Evolutionary conservation across 2,888 invertebrate genomes (phyloP).

Genomic region (Cryptocephalus primarius): DNA sequence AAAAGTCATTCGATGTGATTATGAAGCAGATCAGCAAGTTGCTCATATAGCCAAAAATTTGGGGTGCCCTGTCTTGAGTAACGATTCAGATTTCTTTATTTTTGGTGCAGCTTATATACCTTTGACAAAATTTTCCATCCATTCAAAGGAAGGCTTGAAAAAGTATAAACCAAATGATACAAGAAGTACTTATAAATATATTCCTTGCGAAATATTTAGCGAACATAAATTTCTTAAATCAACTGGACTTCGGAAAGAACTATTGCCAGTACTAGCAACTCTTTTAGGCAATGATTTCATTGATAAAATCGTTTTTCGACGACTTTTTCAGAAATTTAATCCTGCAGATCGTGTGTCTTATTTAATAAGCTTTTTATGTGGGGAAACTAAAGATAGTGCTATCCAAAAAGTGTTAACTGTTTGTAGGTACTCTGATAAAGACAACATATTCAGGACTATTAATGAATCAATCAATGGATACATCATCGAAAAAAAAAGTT

Average conservation of each 20-base stretch:
- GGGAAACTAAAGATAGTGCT: slow-evolving; percentile 59
- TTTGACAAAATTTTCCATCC: slow-evolving; percentile 29
- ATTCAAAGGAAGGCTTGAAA: no score
- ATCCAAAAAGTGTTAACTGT: slow-evolving; percentile 53
- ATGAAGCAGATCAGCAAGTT: slow-evolving; percentile 84
- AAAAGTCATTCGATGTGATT: slow-evolving; percentile 61
- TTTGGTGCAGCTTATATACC: slow-evolving; percentile 77
- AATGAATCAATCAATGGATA: slow-evolving; percentile 55
- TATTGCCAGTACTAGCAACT: slow-evolving; percentile 67
- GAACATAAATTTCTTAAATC: slow-evolving; percentile 55
- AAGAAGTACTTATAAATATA: slow-evolving; percentile 28
- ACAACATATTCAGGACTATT: slow-evolving; percentile 45
- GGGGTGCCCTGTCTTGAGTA: slow-evolving; percentile 78
- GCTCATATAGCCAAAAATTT: slow-evolving; percentile 69
- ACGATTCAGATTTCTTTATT: slow-evolving; percentile 91
- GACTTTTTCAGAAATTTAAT: no score
- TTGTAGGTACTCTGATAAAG: slow-evolving; percentile 45
- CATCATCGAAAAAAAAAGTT: slow-evolving; percentile 42
- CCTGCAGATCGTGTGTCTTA: slow-evolving; percentile 47
- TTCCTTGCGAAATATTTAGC: slow-evolving; percentile 62
- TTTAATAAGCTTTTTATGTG: slow-evolving; percentile 64
- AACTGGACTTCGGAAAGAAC: slow-evolving; percentile 18
- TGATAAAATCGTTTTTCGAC: background rate
- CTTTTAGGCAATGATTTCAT: slow-evolving; percentile 79
- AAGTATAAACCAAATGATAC: no score